phyloP scores from a whole-genome alignment of 2,888 invertebrate genomes.

The Ptychoptera contaminata region DNA sequence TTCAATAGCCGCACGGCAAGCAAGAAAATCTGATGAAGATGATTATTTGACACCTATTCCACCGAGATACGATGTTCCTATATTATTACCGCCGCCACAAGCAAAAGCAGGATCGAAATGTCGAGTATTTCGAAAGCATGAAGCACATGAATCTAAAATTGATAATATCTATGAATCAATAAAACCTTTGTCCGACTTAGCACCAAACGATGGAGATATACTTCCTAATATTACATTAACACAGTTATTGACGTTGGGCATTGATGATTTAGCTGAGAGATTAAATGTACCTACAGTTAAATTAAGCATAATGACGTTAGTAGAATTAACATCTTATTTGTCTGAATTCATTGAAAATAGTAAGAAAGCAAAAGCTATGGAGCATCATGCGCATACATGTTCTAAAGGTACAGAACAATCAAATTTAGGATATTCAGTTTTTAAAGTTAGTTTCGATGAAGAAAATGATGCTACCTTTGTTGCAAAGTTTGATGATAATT shows the following conservation, averaged over 20 bases:
- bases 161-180: conserved; percentile 6
- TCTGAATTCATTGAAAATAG: conserved; percentile 39
- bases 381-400: conserved; percentile 1
- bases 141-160: conserved; percentile 12
- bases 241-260: conserved; percentile 65
- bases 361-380: conserved; percentile 16
- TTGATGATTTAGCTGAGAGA: conserved; percentile 63
- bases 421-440: conserved; percentile 20
- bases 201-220: conserved; percentile 14
- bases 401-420: conserved; percentile 21
- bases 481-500: conserved; percentile 50
- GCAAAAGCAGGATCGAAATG: conserved; percentile 19
- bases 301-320: conserved; percentile 70
- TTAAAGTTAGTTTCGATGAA: conserved; percentile 29
- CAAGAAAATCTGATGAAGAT: conserved; percentile 42
- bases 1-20: conserved; percentile 32
- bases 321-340: conserved; percentile 69
- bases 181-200: conserved; percentile 17
- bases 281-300: conserved; percentile 61
- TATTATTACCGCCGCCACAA: conserved; percentile 35
- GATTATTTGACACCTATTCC: conserved; percentile 53
- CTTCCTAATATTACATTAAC: conserved; percentile 58
- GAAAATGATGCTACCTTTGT: conserved; percentile 28
- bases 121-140: conserved; percentile 16
- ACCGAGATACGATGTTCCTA: conserved; percentile 20